Base-by-base conservation (phyloP, 2,888 invertebrate species). In the Megastigmus dorsalis region DNA sequence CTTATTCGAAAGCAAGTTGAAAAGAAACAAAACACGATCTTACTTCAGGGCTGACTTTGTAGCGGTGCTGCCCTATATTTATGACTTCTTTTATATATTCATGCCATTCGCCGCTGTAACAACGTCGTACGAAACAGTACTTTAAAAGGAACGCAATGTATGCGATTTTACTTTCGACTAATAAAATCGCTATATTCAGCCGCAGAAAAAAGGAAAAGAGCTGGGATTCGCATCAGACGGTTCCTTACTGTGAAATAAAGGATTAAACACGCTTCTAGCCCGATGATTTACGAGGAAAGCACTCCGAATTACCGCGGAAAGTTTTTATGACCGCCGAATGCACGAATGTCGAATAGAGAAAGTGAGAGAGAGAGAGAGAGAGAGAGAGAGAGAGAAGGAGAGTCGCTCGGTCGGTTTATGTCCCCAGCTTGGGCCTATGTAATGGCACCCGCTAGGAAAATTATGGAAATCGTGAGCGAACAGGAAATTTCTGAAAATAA, bases 211-310 rank as follows among this genome's bases (percentile, higher is more conserved):
- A 43, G 10, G 33, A 50, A 26, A 54, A 63, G 50, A 72, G 48
- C 30, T 50, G 45, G 10, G 15, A 28, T 41, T 54, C 62, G 30
- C 62, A 36, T 59, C 55, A 65, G 54, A 52, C 41, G 18, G 36
- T 15, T 65, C n/a, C 66, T 66, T 59, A 66, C 60, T 55, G 63
- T 69, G 74, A 69, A 57, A 65, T 78, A 82, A 80, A 80, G 82
- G 82, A 82, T 82, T 82, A 82, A 82, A 80, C 78, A 80, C 80
- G 81, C 79, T 80, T 80, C 78, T 36, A 57, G 63, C 15, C 50
- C 57, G 66, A 65, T 82, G 82, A 82, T 82, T 82, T 82, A 82
- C 75, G 80, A 77, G 76, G 55, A 78, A 75, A 78, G 65, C 69
- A 75, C 62, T 68, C 71, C 79, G 79, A 82, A 78, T 81, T 81